Conservation (phyloP, 2,888 invertebrate species). For the Kuschelorhynchus macadamiae region DNA sequence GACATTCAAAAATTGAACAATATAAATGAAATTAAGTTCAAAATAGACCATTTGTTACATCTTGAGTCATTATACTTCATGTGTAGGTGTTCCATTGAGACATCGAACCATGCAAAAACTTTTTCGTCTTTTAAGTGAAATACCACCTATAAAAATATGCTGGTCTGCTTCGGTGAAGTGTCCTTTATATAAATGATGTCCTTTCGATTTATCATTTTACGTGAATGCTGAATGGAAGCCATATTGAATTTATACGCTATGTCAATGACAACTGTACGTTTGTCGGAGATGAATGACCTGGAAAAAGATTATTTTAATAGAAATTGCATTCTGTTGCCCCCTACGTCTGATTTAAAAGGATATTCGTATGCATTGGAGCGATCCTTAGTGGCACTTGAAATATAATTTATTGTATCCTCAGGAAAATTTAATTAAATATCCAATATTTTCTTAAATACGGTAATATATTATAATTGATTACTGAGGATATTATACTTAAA, state of each 20-base stretch:
- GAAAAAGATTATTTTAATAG: neutral
- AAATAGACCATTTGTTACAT: neutral
- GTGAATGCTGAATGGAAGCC: slow-evolving; percentile 60
- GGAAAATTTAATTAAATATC: too few species aligned
- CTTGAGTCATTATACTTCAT: too few species aligned
- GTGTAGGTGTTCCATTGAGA: slow-evolving; percentile 1
- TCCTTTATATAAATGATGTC: slow-evolving; percentile 58
- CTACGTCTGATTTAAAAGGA: too few species aligned
- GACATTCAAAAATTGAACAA: slow-evolving; percentile 7
- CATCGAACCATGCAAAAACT: slow-evolving; percentile 14
- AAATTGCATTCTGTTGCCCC: neutral
- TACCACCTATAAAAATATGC: slow-evolving; percentile 40
- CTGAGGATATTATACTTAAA: too few species aligned
- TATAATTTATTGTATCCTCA: too few species aligned
- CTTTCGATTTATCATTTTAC: slow-evolving; percentile 60
- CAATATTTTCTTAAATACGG: too few species aligned
- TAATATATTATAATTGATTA: too few species aligned
- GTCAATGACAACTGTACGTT: slow-evolving; percentile 60
- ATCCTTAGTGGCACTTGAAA: too few species aligned
- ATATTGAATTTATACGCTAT: slow-evolving; percentile 60
- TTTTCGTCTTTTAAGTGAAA: slow-evolving; percentile 9
- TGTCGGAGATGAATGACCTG: slow-evolving; percentile 55
- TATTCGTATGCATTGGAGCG: too few species aligned
- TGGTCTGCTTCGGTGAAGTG: slow-evolving; percentile 45
- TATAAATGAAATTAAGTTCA: slow-evolving; percentile 3